Conservation (phyloP, 2,888 invertebrate species). For the Opisthograptis luteolata region DNA sequence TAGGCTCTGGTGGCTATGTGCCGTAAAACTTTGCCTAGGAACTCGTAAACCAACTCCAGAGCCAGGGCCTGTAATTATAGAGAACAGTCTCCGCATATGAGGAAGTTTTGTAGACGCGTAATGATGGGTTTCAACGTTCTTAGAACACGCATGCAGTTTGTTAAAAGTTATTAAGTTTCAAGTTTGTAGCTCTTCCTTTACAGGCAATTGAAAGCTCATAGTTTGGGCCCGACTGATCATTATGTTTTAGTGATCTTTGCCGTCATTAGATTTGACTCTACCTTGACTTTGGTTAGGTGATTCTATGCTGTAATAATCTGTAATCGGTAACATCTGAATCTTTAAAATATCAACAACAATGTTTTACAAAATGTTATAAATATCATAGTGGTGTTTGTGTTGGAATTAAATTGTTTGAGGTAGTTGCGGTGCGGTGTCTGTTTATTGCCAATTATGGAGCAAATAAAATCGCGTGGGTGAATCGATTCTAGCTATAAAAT, state of each 20-base stretch:
- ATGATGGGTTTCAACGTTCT: constrained; percentile 36
- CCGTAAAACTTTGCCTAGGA: constrained; percentile 61
- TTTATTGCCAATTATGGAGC: constrained; percentile 44
- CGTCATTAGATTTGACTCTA: neutral
- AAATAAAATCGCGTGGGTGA: constrained; percentile 42
- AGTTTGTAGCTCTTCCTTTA: constrained; percentile 1
- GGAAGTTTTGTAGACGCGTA: constrained; percentile 48
- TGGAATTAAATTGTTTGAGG: constrained; percentile 46
- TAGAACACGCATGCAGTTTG: constrained; percentile 34
- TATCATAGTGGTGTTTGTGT: constrained; percentile 41
- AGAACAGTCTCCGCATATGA: constrained; percentile 49
- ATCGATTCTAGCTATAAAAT: constrained; percentile 14
- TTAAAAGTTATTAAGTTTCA: constrained; percentile 29
- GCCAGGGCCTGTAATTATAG: constrained; percentile 62
- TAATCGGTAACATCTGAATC: too few species aligned
- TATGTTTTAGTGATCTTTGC: neutral
- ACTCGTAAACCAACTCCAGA: constrained; percentile 64
- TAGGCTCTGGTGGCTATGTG: constrained; percentile 43
- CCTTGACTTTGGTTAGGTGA: constrained; percentile 1
- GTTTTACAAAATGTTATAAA: constrained; percentile 42
- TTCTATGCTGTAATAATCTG: too few species aligned
- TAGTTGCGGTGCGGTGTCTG: constrained; percentile 35
- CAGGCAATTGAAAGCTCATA: constrained; percentile 8
- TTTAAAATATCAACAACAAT: constrained; percentile 30
- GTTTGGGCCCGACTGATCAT: neutral